These are phyloP conservation scores for Labroides dimidiatus DNA, from an alignment of 2,797 vertebrate genomes.

Conservation along the genomic window DNA sequence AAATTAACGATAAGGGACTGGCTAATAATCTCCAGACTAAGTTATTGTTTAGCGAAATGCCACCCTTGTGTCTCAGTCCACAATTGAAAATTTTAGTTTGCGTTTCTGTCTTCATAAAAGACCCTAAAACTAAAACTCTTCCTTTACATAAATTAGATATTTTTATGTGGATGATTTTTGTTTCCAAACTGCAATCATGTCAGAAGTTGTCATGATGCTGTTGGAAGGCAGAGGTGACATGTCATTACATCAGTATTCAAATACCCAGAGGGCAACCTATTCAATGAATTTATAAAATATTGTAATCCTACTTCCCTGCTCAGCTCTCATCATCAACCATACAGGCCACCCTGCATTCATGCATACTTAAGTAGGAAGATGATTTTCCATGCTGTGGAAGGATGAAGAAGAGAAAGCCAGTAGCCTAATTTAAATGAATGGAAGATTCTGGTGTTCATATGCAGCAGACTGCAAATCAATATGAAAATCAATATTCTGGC, in stretches of 20 bases:
- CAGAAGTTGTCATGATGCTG: not conserved
- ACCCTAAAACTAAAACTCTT: too few relatives aligned
- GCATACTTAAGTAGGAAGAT: constrained; percentile 5
- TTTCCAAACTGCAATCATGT: not conserved
- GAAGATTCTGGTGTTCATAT: not conserved
- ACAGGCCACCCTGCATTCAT: constrained; percentile 16
- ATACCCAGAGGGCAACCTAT: not conserved
- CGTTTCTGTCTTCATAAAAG: not conserved
- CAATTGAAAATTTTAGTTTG: not conserved
- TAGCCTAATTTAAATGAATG: not conserved
- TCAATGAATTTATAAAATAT: constrained; percentile 15
- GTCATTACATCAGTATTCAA: constrained; percentile 4
- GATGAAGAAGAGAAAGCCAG: not conserved
- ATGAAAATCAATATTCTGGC: constrained; percentile 25
- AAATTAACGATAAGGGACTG: constrained; percentile 1
- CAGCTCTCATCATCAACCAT: constrained; percentile 8
- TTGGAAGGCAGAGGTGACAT: not conserved
- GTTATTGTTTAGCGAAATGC: constrained; percentile 1
- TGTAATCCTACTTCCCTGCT: constrained; percentile 3
- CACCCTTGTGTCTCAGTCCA: not conserved
- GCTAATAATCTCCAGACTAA: constrained; percentile 19
- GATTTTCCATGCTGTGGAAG: constrained; percentile 11
- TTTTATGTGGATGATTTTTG: not conserved
- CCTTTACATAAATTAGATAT: not conserved
- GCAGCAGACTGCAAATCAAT: constrained; percentile 2